These are phyloP conservation scores for Alloplasta piceator DNA, from an alignment of 2,888 invertebrate genomes.

Conservation along the genomic window DNA sequence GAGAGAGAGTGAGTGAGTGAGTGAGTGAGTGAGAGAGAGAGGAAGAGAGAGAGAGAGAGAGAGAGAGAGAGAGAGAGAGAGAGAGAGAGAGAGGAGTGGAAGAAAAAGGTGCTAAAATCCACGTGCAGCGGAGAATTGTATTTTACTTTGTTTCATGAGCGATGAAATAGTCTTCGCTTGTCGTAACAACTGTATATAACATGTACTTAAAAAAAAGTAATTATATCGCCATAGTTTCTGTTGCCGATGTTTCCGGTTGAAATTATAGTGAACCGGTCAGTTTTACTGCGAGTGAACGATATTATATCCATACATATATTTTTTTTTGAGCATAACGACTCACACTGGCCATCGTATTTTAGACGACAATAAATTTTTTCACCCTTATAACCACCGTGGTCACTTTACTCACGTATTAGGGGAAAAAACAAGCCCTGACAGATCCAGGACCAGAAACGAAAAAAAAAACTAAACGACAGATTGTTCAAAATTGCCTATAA, in stretches of 20 bases:
- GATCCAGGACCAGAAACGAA: too few species aligned
- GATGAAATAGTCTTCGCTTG: conserved; percentile 45
- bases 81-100: neutral
- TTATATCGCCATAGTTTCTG: conserved; percentile 1
- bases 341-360: too few species aligned
- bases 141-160: conserved; percentile 48
- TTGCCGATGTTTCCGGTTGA: conserved; percentile 19
- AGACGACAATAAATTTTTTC: too few species aligned
- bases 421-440: too few species aligned
- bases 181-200: neutral
- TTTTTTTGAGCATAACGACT: too few species aligned
- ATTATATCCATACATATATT: neutral
- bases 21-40: conserved; percentile 10
- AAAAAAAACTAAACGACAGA: too few species aligned
- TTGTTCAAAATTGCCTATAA: too few species aligned
- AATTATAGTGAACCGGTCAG: conserved; percentile 55
- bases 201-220: neutral
- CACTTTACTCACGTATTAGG: too few species aligned
- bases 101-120: conserved; percentile 7
- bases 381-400: too few species aligned
- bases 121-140: conserved; percentile 43
- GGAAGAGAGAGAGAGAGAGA: conserved; percentile 8
- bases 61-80: conserved; percentile 22
- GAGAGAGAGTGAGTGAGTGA: conserved; percentile 18
- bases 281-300: conserved; percentile 29